A percentile compares a stretch with the other conserved stretches of the same genome.
phyloP scores from a whole-genome alignment of 37 sponge, comb jelly and placozoan species.

The Beroe ovata region DNA sequence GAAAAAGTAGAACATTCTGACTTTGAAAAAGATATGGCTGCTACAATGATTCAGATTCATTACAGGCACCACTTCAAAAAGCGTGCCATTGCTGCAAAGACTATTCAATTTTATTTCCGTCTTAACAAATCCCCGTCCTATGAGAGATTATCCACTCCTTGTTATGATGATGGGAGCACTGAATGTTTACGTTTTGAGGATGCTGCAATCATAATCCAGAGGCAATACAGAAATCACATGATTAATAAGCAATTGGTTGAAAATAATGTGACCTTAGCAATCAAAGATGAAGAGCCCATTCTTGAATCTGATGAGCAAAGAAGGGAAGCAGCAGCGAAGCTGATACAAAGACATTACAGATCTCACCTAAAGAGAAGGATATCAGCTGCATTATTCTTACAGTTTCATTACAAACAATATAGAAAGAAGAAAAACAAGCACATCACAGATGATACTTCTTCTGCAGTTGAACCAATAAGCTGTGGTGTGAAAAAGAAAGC shows the following conservation, averaged over 20 bases:
- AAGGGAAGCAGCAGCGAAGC: background rate
- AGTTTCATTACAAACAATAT: background rate
- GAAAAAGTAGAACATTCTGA: background rate
- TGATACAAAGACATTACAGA: background rate
- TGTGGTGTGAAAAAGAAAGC: no score
- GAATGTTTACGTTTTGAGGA: background rate
- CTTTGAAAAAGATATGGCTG: slow-evolving; percentile 12
- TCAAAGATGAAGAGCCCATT: no score
- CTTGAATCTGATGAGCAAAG: no score
- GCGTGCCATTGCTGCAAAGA: background rate
- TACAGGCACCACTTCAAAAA: background rate
- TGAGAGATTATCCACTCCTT: background rate
- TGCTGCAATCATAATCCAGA: background rate
- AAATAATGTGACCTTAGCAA: no score
- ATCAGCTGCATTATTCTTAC: background rate
- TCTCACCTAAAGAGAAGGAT: background rate
- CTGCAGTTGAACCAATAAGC: background rate
- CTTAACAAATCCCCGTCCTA: background rate
- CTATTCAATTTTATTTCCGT: background rate
- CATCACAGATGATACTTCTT: background rate
- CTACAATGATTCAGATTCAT: background rate
- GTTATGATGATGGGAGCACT: background rate
- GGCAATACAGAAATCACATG: background rate
- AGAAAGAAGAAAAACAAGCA: background rate
- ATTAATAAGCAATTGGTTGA: background rate